Percentiles rank a stretch among this genome's conserved stretches.
Conservation (phyloP, 2,113 vertebrate genomes). For the Artemisiospiza belli region DNA sequence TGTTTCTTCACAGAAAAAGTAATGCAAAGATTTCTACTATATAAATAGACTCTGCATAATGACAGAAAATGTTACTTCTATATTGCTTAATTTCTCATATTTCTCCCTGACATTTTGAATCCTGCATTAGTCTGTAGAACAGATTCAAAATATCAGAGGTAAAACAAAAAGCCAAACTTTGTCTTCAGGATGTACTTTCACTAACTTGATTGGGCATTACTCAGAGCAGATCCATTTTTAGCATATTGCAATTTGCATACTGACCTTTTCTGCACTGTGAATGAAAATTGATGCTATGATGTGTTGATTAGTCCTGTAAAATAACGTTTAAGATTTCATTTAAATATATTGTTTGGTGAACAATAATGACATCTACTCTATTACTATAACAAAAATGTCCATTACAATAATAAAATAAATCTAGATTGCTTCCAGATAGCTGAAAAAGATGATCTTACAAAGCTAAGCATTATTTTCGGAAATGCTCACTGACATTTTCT, state of each 20-base stretch:
- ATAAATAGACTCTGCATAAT: background rate
- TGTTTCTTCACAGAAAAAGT: background rate
- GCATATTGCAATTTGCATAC: slow-evolving; percentile 14
- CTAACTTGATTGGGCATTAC: slow-evolving; percentile 52
- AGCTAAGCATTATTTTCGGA: background rate
- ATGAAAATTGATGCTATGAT: background rate
- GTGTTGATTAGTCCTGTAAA: background rate
- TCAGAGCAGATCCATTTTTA: slow-evolving; percentile 25
- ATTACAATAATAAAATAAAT: background rate
- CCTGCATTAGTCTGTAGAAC: background rate
- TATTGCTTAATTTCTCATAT: slow-evolving; percentile 43
- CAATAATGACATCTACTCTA: background rate
- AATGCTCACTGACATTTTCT: background rate
- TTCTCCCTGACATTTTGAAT: slow-evolving; percentile 54
- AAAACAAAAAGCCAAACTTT: slow-evolving; percentile 53
- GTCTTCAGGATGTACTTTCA: slow-evolving; percentile 33
- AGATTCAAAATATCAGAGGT: slow-evolving; percentile 35
- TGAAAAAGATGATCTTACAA: background rate
- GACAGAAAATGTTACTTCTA: slow-evolving; percentile 27
- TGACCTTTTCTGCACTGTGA: slow-evolving; percentile 43
- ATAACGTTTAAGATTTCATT: background rate
- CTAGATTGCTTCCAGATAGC: background rate
- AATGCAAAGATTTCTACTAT: background rate
- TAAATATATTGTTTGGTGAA: background rate
- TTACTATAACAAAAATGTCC: background rate